phyloP scores from a whole-genome alignment of 1,140 invertebrate genomes.

The Pseudomyrmex dendroicus region DNA sequence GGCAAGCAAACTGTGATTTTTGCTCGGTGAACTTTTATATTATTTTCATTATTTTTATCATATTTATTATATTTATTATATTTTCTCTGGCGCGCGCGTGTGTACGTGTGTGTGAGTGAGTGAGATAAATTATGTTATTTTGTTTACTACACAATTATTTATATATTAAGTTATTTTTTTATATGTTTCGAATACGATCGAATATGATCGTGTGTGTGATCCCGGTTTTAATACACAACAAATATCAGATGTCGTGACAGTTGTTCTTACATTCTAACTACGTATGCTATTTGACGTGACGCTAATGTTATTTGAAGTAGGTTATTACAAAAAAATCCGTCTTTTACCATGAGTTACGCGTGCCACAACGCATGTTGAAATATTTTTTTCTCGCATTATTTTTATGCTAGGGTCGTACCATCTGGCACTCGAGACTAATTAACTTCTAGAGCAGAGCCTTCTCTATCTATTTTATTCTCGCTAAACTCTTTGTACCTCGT shows the following conservation, averaged over 20 bases:
- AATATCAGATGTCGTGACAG: not conserved
- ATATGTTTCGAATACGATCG: not conserved
- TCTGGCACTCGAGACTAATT: constrained; percentile 52
- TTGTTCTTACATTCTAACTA: not conserved
- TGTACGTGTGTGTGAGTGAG: too few species aligned
- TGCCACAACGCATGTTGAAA: not conserved
- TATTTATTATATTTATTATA: not conserved
- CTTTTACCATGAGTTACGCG: not conserved
- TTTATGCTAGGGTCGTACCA: constrained; percentile 28
- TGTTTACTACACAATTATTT: not conserved
- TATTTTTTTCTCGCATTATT: constrained; percentile 20
- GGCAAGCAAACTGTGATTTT: not conserved
- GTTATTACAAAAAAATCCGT: constrained; percentile 1
- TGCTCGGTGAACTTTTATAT: not conserved
- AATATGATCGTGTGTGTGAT: too few species aligned
- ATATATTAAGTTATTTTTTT: not conserved
- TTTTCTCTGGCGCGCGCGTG: too few species aligned
- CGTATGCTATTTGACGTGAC: constrained; percentile 3
- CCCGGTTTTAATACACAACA: too few species aligned
- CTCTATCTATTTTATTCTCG: not conserved
- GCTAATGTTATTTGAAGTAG: constrained; percentile 1
- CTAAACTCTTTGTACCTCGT: constrained; percentile 29
- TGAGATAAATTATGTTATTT: too few species aligned
- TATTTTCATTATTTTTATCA: not conserved
- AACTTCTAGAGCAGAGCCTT: constrained; percentile 18